These are phyloP conservation scores for Agonopterix subpropinquella DNA, from an alignment of 2,888 invertebrate species.

Conservation along the genomic window DNA sequence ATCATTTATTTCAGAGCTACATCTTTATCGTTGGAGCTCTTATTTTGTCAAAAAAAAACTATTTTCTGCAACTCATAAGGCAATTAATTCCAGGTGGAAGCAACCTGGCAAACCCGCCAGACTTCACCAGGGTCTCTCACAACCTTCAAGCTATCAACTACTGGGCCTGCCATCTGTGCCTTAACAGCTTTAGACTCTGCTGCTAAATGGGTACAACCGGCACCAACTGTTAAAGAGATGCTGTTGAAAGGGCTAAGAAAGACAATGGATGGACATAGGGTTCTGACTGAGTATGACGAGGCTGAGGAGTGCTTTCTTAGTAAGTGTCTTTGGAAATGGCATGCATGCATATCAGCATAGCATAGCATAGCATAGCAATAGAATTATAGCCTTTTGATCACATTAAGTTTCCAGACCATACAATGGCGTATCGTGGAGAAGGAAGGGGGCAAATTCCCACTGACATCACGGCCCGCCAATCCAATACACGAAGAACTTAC, in stretches of 20 bases:
- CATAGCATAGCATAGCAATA: too few species aligned
- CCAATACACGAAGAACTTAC: too few species aligned
- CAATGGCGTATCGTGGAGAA: too few species aligned
- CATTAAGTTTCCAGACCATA: too few species aligned
- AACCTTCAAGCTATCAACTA: conserved; percentile 37
- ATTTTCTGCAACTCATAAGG: too few species aligned
- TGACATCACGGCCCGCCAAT: too few species aligned
- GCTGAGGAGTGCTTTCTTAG: conserved; percentile 53
- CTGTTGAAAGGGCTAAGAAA: conserved; percentile 32
- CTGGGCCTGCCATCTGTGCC: conserved; percentile 58
- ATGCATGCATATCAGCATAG: too few species aligned
- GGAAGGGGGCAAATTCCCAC: too few species aligned
- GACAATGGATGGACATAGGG: conserved; percentile 47
- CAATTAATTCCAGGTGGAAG: conserved; percentile 40
- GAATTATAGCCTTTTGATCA: too few species aligned
- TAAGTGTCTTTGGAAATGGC: conserved; percentile 25
- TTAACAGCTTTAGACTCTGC: conserved; percentile 50
- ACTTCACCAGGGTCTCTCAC: conserved; percentile 43
- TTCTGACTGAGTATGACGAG: conserved; percentile 54
- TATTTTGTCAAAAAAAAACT: too few species aligned
- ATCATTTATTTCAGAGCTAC: too few species aligned
- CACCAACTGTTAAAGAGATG: conserved; percentile 30
- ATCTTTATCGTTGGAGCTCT: too few species aligned
- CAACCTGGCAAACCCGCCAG: conserved; percentile 44
- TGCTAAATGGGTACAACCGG: conserved; percentile 32